Base-by-base conservation (phyloP, 2,888 invertebrate genomes). In the Agonopterix subpropinquella region DNA sequence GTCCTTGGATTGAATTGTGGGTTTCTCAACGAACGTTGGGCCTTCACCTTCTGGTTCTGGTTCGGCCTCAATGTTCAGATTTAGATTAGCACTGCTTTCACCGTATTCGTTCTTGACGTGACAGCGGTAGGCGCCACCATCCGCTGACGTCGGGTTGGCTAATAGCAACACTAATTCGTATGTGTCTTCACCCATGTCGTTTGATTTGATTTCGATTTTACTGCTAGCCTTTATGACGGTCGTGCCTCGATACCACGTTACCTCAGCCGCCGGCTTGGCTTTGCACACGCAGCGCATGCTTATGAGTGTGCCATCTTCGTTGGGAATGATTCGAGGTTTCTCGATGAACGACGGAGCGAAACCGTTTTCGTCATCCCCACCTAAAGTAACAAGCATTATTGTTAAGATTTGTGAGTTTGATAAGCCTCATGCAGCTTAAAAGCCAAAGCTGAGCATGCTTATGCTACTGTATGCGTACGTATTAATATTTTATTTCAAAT, bases 251-350 rank as follows among this genome's bases (percentile, higher is more conserved):
- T 94, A 97, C 99, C 99, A 99, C 60, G 95, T 95, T 55, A 98
- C 96, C 64, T 93, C 93, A 44, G 99, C 98, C 81, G 95, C 96
- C 58, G 98, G 98, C 87, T 96, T 96, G 44, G 98, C 98, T 84
- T 95, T 95, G 84, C 96, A 96, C 76, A 95, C 94, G 89, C 98
- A 98, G 87, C 97, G 96, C 96, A 99, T 97, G 55, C 97, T 95
- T 70, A 99, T 98, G 69, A 98, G 92, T 63, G 98, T 98, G 67
- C 98, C 98, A 74, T 95, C 96, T 83, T 97, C 97, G 89, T 98
- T 98, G 77, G 99, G 99, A 90, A 98, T 97, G 88, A 99, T 99
- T 88, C 96, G 94, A 59, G 99, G 99, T 91, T 99, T 99, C 89
- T 98, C 98, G 76, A 98, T 93, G 89, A 99, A 99, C 54, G 97